Evolutionary conservation across 2,888 invertebrate genomes (phyloP).

Genomic region (Cheilosia scutellata): DNA sequence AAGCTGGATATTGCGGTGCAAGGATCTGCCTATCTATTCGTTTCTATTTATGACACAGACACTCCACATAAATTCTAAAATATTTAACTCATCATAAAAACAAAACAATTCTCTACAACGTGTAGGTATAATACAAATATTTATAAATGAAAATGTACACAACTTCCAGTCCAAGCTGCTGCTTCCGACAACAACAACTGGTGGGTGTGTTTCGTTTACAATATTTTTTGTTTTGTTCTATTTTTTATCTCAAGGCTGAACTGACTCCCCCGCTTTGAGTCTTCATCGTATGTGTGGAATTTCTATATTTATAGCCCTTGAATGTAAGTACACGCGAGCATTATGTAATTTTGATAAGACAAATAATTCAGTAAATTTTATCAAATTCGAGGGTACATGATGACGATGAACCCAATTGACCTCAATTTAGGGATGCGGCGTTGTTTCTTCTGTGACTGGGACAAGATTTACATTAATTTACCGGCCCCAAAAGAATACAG

Average conservation of each 20-base stretch:
- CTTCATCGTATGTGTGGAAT: background rate
- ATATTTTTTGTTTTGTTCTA: background rate
- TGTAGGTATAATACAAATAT: background rate
- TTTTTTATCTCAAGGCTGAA: conserved; percentile 1
- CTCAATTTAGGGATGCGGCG: background rate
- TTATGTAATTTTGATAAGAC: background rate
- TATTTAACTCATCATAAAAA: background rate
- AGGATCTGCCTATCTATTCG: no score
- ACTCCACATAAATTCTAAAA: background rate
- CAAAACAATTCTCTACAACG: background rate
- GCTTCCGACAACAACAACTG: background rate
- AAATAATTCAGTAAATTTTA: background rate
- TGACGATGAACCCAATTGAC: background rate
- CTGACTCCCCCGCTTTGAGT: background rate
- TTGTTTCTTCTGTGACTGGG: background rate
- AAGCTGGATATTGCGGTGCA: no score
- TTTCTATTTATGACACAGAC: background rate
- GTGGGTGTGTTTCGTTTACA: background rate
- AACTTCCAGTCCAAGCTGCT: background rate
- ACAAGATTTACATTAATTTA: background rate
- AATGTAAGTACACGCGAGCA: background rate
- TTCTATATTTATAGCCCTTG: background rate
- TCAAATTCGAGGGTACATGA: background rate
- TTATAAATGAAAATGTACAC: conserved; percentile 1
- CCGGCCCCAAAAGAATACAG: background rate